Evolutionary conservation across 2,113 vertebrate species (phyloP).

Genomic region (Ctenodactylus gundi): DNA sequence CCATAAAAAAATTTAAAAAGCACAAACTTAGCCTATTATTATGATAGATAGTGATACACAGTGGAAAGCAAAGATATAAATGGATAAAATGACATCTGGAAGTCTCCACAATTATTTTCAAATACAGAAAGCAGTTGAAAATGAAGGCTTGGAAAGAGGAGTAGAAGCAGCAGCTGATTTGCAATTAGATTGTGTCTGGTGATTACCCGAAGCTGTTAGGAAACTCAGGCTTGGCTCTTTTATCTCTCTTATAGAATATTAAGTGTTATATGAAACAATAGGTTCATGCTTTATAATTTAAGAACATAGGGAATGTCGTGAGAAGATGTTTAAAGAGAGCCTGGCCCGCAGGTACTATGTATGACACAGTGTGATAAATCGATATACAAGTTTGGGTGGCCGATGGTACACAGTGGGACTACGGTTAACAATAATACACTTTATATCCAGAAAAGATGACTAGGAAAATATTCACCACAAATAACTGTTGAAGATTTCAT

Average conservation of each 20-base stretch:
- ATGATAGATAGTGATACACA: neutral
- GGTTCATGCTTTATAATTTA: neutral
- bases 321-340: neutral
- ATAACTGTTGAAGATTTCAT: neutral
- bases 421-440: neutral
- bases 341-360: too few relatives aligned
- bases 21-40: neutral
- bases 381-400: neutral
- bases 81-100: neutral
- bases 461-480: too few relatives aligned
- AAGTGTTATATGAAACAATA: too few relatives aligned
- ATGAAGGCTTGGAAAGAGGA: neutral
- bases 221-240: neutral
- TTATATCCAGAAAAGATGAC: neutral
- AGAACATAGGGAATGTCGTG: neutral
- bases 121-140: neutral
- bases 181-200: neutral
- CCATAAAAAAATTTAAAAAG: neutral
- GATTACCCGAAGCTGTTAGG: neutral
- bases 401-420: neutral
- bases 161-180: neutral
- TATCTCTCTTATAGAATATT: too few relatives aligned
- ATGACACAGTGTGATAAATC: too few relatives aligned
- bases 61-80: neutral
- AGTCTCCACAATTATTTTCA: neutral